These are phyloP conservation scores for Plebejus melissa DNA, from an alignment of 2,888 invertebrate species.

Conservation along the genomic window DNA sequence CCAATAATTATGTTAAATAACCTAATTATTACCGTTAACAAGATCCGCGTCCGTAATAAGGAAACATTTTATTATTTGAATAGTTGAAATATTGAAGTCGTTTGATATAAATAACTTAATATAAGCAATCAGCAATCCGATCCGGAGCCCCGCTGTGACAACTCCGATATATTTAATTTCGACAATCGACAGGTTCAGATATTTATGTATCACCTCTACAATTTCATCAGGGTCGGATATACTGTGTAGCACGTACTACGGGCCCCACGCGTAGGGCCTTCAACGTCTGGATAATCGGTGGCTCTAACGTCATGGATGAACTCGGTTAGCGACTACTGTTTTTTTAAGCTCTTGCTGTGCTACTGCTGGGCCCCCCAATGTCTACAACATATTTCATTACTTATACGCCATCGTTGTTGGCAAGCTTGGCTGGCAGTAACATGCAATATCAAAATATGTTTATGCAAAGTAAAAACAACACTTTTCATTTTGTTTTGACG, in stretches of 20 bases:
- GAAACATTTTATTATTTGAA: slow-evolving; percentile 15
- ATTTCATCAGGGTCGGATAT: neutral
- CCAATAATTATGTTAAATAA: neutral
- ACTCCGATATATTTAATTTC: slow-evolving; percentile 6
- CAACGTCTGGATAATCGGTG: no score
- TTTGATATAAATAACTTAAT: slow-evolving; percentile 21
- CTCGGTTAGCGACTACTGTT: no score
- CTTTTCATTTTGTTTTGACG: neutral
- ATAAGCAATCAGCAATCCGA: slow-evolving; percentile 20
- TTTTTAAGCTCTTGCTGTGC: no score
- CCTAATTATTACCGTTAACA: neutral
- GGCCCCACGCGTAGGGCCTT: neutral
- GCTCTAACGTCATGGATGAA: no score
- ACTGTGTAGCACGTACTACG: neutral
- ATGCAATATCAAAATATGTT: no score
- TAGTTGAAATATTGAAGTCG: slow-evolving; percentile 18
- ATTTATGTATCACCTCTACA: slow-evolving; percentile 14
- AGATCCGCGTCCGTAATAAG: slow-evolving; percentile 14
- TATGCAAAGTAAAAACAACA: no score
- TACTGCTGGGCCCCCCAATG: no score
- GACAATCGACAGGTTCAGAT: slow-evolving; percentile 6
- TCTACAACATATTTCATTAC: neutral
- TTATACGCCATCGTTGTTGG: no score
- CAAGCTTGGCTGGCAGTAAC: no score
- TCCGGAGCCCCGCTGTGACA: slow-evolving; percentile 4